phyloP scores from a whole-genome alignment of 1,140 invertebrate species.

The Paralvinella palmiformis region DNA sequence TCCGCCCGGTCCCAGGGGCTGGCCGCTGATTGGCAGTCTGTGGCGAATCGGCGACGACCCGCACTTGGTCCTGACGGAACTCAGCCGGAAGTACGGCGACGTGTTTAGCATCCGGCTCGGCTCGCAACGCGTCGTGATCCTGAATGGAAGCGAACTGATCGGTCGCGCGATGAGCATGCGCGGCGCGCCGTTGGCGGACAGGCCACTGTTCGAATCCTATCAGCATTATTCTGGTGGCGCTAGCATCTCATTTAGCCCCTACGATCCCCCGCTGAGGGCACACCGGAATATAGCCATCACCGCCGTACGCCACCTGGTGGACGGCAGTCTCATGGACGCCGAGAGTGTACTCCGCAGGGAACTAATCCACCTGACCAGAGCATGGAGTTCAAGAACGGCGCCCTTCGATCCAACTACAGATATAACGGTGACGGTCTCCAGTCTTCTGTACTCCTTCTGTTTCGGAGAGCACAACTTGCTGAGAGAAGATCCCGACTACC shows the following conservation, averaged over 20 bases:
- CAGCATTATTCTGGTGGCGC: constrained; percentile 2
- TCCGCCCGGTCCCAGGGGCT: constrained; percentile 12
- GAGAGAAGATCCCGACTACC: background rate
- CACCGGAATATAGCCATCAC: background rate
- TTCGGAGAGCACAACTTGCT: constrained; percentile 4
- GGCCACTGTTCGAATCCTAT: constrained; percentile 16
- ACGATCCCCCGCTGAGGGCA: constrained; percentile 1
- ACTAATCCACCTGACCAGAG: background rate
- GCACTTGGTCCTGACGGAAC: constrained; percentile 17
- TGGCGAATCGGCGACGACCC: constrained; percentile 19
- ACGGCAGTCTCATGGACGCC: background rate
- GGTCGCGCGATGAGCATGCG: constrained; percentile 18
- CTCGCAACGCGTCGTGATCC: constrained; percentile 15
- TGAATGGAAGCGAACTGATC: constrained; percentile 15
- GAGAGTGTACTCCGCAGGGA: constrained; percentile 5
- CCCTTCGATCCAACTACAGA: constrained; percentile 9
- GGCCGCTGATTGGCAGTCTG: constrained; percentile 21
- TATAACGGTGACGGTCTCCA: constrained; percentile 7
- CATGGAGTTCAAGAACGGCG: background rate
- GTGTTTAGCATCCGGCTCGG: constrained; percentile 20
- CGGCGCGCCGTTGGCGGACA: constrained; percentile 18
- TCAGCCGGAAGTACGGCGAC: constrained; percentile 15
- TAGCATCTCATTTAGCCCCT: constrained; percentile 11
- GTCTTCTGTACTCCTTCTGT: constrained; percentile 10
- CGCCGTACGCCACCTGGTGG: background rate